Evolutionary conservation across 2,797 vertebrate genomes (phyloP).

Genomic region (Sciurus vulgaris): DNA sequence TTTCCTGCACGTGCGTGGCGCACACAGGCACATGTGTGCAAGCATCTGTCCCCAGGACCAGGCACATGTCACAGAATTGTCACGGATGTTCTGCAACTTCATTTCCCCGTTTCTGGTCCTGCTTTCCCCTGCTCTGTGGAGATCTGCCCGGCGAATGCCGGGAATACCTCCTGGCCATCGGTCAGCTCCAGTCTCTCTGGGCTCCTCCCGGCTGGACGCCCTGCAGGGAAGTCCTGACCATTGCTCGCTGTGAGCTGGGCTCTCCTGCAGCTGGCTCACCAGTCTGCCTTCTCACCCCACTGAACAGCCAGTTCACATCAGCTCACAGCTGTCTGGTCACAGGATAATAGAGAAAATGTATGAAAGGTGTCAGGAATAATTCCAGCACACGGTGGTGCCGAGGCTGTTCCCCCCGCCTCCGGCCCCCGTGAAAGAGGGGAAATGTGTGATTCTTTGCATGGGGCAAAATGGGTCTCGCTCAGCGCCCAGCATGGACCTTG

Average conservation of each 20-base stretch:
- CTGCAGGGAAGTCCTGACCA: background rate
- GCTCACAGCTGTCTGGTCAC: too few species aligned
- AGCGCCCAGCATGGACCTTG: background rate
- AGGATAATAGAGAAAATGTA: background rate
- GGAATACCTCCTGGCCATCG: background rate
- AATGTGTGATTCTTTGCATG: rapidly evolving
- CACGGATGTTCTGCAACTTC: background rate
- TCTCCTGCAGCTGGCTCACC: rapidly evolving
- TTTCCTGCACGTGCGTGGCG: rapidly evolving
- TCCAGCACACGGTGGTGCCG: background rate
- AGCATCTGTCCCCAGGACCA: rapidly evolving
- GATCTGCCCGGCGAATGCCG: too few species aligned
- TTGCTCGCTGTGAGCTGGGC: rapidly evolving
- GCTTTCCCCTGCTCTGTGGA: background rate
- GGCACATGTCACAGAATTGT: background rate
- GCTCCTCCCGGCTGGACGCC: background rate
- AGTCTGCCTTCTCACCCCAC: rapidly evolving
- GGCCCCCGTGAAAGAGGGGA: background rate
- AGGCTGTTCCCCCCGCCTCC: background rate
- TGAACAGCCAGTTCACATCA: rapidly evolving
- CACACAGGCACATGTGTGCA: rapidly evolving
- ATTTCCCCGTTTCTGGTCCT: background rate
- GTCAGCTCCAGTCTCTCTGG: background rate
- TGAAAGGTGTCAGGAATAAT: background rate
- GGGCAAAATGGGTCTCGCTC: background rate